phyloP scores from a whole-genome alignment of 2,113 vertebrate species.

The Percina caprodes region DNA sequence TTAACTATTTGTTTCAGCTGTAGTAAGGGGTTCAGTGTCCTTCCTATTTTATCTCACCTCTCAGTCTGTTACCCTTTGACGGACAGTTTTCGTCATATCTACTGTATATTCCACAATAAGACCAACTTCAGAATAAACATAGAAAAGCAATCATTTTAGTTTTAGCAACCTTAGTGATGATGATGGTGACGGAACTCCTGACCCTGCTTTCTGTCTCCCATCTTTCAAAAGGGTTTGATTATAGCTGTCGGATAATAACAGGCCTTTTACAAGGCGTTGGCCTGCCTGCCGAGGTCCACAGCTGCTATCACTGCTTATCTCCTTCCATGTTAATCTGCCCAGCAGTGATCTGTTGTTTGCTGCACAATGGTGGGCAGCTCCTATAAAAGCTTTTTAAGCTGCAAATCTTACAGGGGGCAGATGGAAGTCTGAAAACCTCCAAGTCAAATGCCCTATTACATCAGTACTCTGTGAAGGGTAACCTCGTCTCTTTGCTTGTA shows the following conservation, averaged over 20 bases:
- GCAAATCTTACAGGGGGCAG: conserved; percentile 67
- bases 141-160: not conserved
- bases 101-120: not conserved
- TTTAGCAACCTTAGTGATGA: not conserved
- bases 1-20: not conserved
- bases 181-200: conserved; percentile 15
- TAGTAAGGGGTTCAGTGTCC: not conserved
- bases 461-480: not conserved
- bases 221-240: conserved; percentile 24
- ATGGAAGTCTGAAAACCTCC: conserved; percentile 50
- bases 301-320: conserved; percentile 72
- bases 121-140: not conserved
- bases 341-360: conserved; percentile 65
- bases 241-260: conserved; percentile 32
- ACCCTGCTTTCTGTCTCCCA: conserved; percentile 9
- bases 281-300: conserved; percentile 33
- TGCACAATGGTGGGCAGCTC: conserved; percentile 50
- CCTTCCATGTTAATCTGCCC: conserved; percentile 72
- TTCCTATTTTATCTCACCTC: not conserved
- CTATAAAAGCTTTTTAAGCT: conserved; percentile 67
- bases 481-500: not conserved
- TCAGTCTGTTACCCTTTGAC: not conserved
- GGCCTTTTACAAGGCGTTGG: conserved; percentile 36
- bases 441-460: conserved; percentile 6
- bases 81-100: not conserved